A percentile compares a stretch with the other conserved stretches of the same genome.
Evolutionary conservation across 2,888 invertebrate species (phyloP).

Genomic region (Heliconius sara): DNA sequence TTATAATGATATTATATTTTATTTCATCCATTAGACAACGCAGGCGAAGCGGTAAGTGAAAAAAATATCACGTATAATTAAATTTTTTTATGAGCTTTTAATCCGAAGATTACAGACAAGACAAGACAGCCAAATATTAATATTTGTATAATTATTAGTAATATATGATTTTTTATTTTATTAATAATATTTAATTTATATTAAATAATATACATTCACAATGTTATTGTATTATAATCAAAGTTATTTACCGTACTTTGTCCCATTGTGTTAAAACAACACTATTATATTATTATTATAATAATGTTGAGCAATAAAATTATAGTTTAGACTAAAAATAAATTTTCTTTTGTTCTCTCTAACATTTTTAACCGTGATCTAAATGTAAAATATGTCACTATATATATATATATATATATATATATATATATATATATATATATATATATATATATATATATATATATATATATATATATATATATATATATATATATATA

Average conservation of each 20-base stretch:
- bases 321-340: neutral
- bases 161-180: neutral
- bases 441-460: too few relatives aligned
- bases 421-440: too few relatives aligned
- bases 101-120: neutral
- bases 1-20: too few relatives aligned
- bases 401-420: too few relatives aligned
- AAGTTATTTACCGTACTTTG: constrained; percentile 9
- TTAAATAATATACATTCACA: neutral
- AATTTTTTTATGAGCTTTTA: neutral
- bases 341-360: neutral
- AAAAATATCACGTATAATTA: neutral
- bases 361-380: neutral
- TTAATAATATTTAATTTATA: neutral
- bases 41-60: too few relatives aligned
- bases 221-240: constrained; percentile 2
- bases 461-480: too few relatives aligned
- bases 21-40: too few relatives aligned
- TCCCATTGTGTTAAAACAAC: constrained; percentile 3
- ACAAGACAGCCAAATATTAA: too few relatives aligned
- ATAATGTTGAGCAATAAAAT: neutral
- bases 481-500: too few relatives aligned
- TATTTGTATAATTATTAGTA: neutral
- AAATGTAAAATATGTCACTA: too few relatives aligned
- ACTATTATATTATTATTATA: neutral